Conservation (phyloP, 2,113 vertebrate genomes). For the Ranitomeya imitator region DNA sequence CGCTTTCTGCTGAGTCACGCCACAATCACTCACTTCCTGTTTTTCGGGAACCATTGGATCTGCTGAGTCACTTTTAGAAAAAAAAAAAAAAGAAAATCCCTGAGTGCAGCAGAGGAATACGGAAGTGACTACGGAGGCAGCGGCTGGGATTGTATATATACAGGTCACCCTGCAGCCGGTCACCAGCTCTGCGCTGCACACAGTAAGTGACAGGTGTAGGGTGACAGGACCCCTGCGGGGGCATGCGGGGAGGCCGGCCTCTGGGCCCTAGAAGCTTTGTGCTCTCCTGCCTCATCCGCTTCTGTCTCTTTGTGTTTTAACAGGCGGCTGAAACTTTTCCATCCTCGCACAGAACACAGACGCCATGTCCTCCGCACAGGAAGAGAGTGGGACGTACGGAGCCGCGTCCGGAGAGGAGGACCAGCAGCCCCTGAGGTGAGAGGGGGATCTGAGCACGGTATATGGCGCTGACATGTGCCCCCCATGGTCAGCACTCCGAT, state of each 20-base stretch:
- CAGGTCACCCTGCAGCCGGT: neutral
- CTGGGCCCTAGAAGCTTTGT: neutral
- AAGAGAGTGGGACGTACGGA: slow-evolving; percentile 67
- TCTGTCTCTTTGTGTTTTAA: neutral
- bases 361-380: slow-evolving; percentile 69
- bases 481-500: no score
- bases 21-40: neutral
- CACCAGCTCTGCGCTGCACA: no score
- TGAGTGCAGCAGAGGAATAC: slow-evolving; percentile 6
- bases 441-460: no score
- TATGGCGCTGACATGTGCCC: no score
- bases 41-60: neutral
- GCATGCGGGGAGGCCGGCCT: no score
- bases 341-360: slow-evolving; percentile 20
- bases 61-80: neutral
- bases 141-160: neutral
- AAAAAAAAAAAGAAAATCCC: neutral
- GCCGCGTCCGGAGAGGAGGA: slow-evolving; percentile 59
- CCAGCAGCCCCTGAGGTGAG: neutral
- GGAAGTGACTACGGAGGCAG: neutral
- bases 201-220: neutral
- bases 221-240: neutral
- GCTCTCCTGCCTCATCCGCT: neutral
- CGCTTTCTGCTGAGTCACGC: neutral
- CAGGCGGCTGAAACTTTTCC: no score